These are phyloP conservation scores for Crocuta crocuta DNA, from an alignment of 2,113 vertebrate species.

Conservation along the genomic window DNA sequence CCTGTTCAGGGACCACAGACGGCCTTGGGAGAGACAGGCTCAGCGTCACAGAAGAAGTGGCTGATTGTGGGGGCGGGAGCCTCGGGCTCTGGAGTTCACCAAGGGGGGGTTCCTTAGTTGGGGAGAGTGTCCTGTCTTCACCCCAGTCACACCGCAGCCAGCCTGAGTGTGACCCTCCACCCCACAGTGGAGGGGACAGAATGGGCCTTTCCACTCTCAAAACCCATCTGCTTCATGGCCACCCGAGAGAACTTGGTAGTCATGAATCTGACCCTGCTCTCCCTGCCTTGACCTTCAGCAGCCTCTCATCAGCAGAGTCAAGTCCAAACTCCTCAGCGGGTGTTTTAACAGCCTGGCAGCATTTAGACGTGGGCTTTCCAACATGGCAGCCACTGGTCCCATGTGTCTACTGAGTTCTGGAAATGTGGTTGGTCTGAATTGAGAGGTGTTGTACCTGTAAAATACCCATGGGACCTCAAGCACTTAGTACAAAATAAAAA, in stretches of 20 bases:
- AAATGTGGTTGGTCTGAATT: background rate
- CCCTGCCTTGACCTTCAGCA: no score
- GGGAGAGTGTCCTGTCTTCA: background rate
- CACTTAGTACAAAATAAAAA: background rate
- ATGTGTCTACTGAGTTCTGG: background rate
- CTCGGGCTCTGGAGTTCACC: background rate
- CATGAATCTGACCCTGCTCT: background rate
- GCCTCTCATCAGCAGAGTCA: background rate
- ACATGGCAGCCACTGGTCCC: background rate
- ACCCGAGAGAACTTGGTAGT: background rate
- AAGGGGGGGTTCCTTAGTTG: background rate
- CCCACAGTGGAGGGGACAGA: background rate
- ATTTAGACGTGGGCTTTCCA: background rate
- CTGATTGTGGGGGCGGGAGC: rapidly evolving
- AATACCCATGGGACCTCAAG: background rate
- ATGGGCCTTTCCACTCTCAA: background rate
- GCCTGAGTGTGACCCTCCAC: background rate
- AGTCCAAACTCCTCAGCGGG: background rate
- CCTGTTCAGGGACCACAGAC: background rate
- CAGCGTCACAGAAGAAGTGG: background rate
- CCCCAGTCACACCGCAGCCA: no score
- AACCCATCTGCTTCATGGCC: background rate
- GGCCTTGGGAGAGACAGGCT: background rate
- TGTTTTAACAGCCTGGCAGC: background rate
- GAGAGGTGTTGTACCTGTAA: background rate